Conservation (phyloP, 2,797 vertebrate species). For the Mastacembelus armatus region DNA sequence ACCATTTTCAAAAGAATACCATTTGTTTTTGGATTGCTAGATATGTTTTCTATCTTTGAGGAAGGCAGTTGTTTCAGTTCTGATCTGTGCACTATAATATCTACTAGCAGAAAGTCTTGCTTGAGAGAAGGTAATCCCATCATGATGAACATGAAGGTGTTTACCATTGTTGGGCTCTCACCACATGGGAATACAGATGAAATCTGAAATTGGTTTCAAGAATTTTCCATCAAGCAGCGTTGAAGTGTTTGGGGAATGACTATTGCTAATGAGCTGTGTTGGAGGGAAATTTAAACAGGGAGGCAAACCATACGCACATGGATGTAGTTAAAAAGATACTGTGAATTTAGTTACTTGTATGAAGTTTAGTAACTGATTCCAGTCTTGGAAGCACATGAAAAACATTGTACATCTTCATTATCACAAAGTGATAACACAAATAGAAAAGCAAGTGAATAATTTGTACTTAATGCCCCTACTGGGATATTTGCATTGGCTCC, state of each 20-base stretch:
- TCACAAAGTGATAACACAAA: neutral
- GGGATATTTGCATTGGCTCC: neutral
- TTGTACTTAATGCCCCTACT: neutral
- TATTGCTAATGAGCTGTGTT: neutral
- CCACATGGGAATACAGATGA: neutral
- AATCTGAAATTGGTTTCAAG: neutral
- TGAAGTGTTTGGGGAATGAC: slow-evolving; percentile 14
- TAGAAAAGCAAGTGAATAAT: neutral
- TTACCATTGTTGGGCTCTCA: neutral
- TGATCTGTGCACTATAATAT: neutral
- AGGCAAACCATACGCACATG: neutral
- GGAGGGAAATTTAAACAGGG: slow-evolving; percentile 27
- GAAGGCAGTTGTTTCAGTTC: neutral
- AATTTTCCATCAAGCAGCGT: slow-evolving; percentile 6
- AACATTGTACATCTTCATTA: neutral
- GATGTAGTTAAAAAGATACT: neutral
- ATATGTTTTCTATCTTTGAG: neutral
- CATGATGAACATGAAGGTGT: neutral
- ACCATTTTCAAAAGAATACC: neutral
- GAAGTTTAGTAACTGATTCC: neutral
- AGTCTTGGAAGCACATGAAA: neutral
- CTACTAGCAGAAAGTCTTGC: neutral
- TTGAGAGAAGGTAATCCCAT: neutral
- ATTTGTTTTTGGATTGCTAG: neutral
- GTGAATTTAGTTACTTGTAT: neutral